Evolutionary conservation across 2,797 vertebrate species (phyloP), one percentile per base, ranked within the genome.

Genomic region (Gymnoscopelus microlampas): DNA sequence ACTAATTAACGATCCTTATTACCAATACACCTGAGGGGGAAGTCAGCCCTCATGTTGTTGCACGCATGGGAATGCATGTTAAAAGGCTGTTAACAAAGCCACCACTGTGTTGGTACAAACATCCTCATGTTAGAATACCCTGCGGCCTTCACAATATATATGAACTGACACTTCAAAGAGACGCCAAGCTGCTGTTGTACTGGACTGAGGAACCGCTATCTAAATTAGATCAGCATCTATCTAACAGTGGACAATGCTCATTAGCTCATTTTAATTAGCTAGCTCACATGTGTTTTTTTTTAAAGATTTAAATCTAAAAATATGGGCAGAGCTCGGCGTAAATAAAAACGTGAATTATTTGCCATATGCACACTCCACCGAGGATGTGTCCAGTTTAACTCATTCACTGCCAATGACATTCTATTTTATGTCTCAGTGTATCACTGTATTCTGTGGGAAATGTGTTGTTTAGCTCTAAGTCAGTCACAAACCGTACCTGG

Each of bases 21-120:
- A 83, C 68, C 70, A 53, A 62, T 9, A 60, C 53, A 72, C 77
- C 80, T 64, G 56, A 24, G 9, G 78, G 71, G 68, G 59, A 69
- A 59, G 60, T 69, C 72, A 77, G 69, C 50, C 59, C 75, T 73
- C 63, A 74, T 63, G 35, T 68, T 73, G 68, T 53, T 44, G 8
- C 39, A 39, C 68, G 29, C 53, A 19, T n/a, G 64, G 73, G 76
- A 77, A 70, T 68, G 19, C 19, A 19, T 19, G 80, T 80, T 87
- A 23, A 83, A 73, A 83, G 66, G 72, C 71, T 83, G 66, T 79
- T 81, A 85, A 85, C 78, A 79, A 80, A 87, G 78, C 68, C 74
- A 74, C 63, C 61, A 70, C 63, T 55, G 68, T 60, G 76, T 74
- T 79, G 70, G 80, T 76, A 61, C 72, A 80, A 84, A 80, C 73